Percentiles rank a stretch among this genome's conserved stretches.
phyloP scores from a whole-genome alignment of 2,888 invertebrate species.

The Escarpia spicata region DNA sequence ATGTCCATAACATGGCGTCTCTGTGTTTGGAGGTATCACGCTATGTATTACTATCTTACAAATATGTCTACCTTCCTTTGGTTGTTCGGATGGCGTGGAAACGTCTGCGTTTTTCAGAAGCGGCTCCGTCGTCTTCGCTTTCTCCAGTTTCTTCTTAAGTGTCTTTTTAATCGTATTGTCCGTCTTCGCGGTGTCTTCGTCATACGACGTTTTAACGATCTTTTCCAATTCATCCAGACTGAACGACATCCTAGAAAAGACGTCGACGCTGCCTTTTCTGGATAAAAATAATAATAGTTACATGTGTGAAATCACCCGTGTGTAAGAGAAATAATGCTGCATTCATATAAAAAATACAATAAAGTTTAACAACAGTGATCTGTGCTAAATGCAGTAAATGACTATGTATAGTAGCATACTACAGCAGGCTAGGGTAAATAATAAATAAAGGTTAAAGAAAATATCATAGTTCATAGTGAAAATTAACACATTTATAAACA shows the following conservation, averaged over 20 bases:
- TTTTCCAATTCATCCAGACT: background rate
- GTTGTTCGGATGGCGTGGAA: background rate
- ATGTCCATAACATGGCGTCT: background rate
- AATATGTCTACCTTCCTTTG: background rate
- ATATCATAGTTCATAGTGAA: too few relatives aligned
- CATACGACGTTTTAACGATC: background rate
- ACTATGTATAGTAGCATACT: too few relatives aligned
- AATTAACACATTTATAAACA: too few relatives aligned
- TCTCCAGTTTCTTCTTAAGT: background rate
- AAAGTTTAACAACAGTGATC: too few relatives aligned
- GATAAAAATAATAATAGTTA: background rate
- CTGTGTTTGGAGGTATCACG: background rate
- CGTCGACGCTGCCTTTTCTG: slow-evolving; percentile 12
- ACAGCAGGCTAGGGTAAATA: too few relatives aligned
- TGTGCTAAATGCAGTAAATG: too few relatives aligned
- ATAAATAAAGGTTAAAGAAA: too few relatives aligned
- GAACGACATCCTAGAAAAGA: background rate
- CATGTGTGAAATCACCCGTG: background rate
- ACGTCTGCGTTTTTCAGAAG: background rate
- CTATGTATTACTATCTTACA: background rate
- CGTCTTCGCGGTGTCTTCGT: background rate
- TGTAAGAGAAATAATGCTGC: background rate
- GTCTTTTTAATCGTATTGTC: background rate
- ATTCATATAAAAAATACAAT: too few relatives aligned
- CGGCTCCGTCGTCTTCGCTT: background rate